A percentile compares a stretch with the other conserved stretches of the same genome.
Conservation (phyloP, 2,888 invertebrate species). For the Chorisops tibialis region DNA sequence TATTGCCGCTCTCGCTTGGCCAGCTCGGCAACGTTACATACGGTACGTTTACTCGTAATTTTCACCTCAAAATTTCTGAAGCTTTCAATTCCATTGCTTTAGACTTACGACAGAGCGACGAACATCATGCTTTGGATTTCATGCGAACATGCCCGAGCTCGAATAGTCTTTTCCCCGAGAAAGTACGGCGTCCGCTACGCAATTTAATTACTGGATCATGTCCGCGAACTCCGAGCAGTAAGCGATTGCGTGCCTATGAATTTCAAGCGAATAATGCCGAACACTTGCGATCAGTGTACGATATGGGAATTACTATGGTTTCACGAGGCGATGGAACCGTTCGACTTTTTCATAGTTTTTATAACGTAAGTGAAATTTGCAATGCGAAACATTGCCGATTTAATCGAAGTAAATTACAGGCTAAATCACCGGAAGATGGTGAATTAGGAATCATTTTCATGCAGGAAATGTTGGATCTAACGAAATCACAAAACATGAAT, state of each 20-base stretch:
- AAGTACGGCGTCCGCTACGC: constrained; percentile 76
- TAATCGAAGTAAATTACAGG: constrained; percentile 56
- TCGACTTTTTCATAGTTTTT: constrained; percentile 85
- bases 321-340: constrained; percentile 86
- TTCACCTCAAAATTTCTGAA: constrained; percentile 17
- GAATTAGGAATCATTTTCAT: constrained; percentile 92
- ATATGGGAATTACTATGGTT: constrained; percentile 93
- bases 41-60: constrained; percentile 44
- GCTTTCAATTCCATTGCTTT: constrained; percentile 30
- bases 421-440: constrained; percentile 79
- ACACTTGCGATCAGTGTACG: constrained; percentile 79
- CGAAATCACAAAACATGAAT: constrained; percentile 62
- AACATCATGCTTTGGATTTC: constrained; percentile 55
- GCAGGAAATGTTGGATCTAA: constrained; percentile 94
- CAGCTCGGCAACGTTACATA: constrained; percentile 58
- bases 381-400: background rate
- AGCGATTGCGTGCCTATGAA: constrained; percentile 66
- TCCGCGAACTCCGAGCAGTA: constrained; percentile 60
- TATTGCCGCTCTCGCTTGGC: constrained; percentile 82
- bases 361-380: constrained; percentile 61
- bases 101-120: constrained; percentile 56
- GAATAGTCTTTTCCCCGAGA: constrained; percentile 76
- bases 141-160: constrained; percentile 80
- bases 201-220: constrained; percentile 82
- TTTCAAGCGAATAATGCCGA: constrained; percentile 81